Base-by-base conservation (phyloP, 1,140 invertebrate species). In the Tetragonula clypearis region DNA sequence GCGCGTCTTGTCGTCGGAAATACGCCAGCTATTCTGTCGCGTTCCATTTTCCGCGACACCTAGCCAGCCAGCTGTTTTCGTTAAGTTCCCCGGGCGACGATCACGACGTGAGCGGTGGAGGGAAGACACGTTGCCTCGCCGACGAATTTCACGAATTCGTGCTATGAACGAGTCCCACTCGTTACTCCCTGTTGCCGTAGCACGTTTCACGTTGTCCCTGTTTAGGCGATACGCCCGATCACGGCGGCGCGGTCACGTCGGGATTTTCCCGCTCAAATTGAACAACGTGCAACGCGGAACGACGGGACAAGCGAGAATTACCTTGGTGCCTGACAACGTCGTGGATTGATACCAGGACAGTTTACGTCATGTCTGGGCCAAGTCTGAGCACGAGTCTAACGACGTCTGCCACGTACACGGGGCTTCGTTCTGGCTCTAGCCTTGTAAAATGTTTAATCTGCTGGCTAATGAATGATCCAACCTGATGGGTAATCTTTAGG, bases 1-100 rank as follows among this genome's bases (percentile, higher is more conserved):
- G 19, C 65, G 23, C 71, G 75, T 71, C 82, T 26, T 55, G 58
- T 74, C 49, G 74, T 68, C 65, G 73, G 73, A 81, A 85, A 87
- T 85, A 84, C 80, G 35, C 2, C 19, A 21, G 26, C 72, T 35
- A 82, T 82, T 65, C 79, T 26, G 17, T 26, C 79, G 66, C 66
- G 53, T 80, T 80, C 78, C 53, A 71, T 71, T 73, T 60, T 17
- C 21, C 21, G 55, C 35, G 26, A 35, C 55, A 35, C 2, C 23
- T 62, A 12, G 23, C 15, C 21, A 19, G 14, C 23, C 65, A 62
- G 26, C 75, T 79, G 75, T 84, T 79, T 60, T 71, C 82, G 30
- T 55, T 49, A 62, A 53, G 19, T 58, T 11, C 0, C 49, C 41
- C 41, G 41, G 41, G 1, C 55, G 35, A 60, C 19, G 73, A 76